Evolutionary conservation across 2,888 invertebrate species (phyloP).

Genomic region (Eumerus sabulonum): DNA sequence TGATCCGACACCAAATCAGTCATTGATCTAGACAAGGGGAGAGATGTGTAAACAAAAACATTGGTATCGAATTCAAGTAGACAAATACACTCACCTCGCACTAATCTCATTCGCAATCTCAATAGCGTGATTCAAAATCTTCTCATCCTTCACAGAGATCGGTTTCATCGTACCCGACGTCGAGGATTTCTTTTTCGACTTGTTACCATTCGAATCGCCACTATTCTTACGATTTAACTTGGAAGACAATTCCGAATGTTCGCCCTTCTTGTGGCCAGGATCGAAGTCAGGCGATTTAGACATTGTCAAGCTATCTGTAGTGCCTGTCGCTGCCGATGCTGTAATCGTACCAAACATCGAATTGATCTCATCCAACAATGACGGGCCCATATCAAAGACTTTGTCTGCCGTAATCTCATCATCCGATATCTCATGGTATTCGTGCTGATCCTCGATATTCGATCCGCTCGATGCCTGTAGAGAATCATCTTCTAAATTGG

Average conservation of each 20-base stretch:
- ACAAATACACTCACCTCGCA: constrained; percentile 83
- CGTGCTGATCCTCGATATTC: constrained; percentile 81
- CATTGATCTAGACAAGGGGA: constrained; percentile 80
- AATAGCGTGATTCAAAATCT: constrained; percentile 94
- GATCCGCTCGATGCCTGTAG: constrained; percentile 70
- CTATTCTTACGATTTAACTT: constrained; percentile 75
- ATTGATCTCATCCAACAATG: constrained; percentile 93
- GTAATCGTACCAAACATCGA: constrained; percentile 88
- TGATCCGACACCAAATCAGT: constrained; percentile 81
- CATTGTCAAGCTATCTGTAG: constrained; percentile 70
- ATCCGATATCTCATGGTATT: constrained; percentile 91
- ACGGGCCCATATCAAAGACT: constrained; percentile 89
- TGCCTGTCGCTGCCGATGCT: constrained; percentile 71
- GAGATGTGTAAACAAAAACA: constrained; percentile 4
- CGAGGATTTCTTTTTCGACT: constrained; percentile 75
- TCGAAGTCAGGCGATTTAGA: constrained; percentile 78
- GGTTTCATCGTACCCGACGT: constrained; percentile 86
- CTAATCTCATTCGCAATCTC: constrained; percentile 96
- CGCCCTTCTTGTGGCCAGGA: constrained; percentile 85
- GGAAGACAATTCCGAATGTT: constrained; percentile 83
- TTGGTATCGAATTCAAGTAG: background rate
- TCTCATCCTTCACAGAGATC: constrained; percentile 95
- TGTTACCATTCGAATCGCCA: constrained; percentile 75
- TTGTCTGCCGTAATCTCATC: constrained; percentile 82
- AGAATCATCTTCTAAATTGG: constrained; percentile 70